A percentile compares a stretch with the other conserved stretches of the same genome.
These are phyloP conservation scores for Xiphophorus hellerii DNA, from an alignment of 2,113 vertebrate genomes.

Conservation along the genomic window DNA sequence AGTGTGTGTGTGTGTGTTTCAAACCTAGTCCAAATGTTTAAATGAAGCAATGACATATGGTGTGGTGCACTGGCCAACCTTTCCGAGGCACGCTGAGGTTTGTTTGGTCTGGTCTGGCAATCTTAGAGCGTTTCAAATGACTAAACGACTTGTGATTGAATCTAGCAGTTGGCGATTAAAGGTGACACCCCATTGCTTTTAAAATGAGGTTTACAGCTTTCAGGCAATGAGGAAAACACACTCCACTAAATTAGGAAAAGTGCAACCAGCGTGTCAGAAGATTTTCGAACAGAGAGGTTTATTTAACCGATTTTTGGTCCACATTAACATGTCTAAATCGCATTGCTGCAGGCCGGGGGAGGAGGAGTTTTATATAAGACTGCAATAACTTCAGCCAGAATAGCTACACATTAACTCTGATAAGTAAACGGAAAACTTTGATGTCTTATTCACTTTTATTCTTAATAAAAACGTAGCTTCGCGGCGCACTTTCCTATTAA, in stretches of 20 bases:
- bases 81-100: not conserved
- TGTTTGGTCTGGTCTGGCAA: slow-evolving; percentile 42
- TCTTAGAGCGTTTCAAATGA: slow-evolving; percentile 57
- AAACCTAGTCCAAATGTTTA: not conserved
- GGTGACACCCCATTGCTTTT: slow-evolving; percentile 64
- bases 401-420: too few species aligned
- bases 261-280: not conserved
- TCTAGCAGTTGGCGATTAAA: slow-evolving; percentile 63
- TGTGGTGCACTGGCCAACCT: not conserved
- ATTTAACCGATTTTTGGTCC: not conserved
- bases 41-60: not conserved
- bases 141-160: slow-evolving; percentile 58
- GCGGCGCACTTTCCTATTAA: slow-evolving; percentile 24
- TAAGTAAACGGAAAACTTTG: not conserved
- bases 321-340: not conserved
- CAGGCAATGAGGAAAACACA: slow-evolving; percentile 57
- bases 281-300: not conserved
- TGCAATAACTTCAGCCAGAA: too few species aligned
- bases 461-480: slow-evolving; percentile 5
- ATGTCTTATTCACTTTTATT: not conserved
- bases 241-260: slow-evolving; percentile 32
- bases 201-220: slow-evolving; percentile 58
- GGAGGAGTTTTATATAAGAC: too few species aligned
- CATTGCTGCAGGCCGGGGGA: not conserved
- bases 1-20: not conserved